Evolutionary conservation across 2,888 invertebrate genomes (phyloP).

Genomic region (Ophioninae sp.): DNA sequence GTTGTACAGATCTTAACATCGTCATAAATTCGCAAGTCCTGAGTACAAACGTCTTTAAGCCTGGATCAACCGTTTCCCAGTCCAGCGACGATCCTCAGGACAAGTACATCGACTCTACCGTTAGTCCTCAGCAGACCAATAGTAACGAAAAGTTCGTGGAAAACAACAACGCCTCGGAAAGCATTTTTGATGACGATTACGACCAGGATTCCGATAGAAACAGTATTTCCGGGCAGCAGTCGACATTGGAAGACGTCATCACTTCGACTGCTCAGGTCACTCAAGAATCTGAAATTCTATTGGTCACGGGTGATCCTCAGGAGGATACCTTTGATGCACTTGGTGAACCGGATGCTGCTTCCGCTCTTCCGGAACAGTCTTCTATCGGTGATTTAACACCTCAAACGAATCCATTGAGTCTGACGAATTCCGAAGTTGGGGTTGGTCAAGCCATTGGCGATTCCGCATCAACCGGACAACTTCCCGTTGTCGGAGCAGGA

Average conservation of each 20-base stretch:
- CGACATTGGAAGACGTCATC: slow-evolving; percentile 28
- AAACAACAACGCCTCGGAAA: slow-evolving; percentile 15
- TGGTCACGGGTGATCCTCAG: slow-evolving; percentile 48
- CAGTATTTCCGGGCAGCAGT: slow-evolving; percentile 19
- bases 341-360: slow-evolving; percentile 20
- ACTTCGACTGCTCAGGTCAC: slow-evolving; percentile 51
- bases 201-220: slow-evolving; percentile 48
- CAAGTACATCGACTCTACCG: slow-evolving; percentile 49
- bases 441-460: slow-evolving; percentile 61
- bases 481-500: slow-evolving; percentile 30
- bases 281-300: slow-evolving; percentile 50
- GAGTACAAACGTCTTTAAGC: slow-evolving; percentile 82
- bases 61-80: slow-evolving; percentile 44
- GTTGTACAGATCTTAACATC: slow-evolving; percentile 87
- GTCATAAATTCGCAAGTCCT: slow-evolving; percentile 87
- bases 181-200: not conserved
- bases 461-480: slow-evolving; percentile 23
- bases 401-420: slow-evolving; percentile 3
- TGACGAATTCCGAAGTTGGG: slow-evolving; percentile 30
- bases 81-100: slow-evolving; percentile 48
- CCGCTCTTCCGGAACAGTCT: slow-evolving; percentile 20
- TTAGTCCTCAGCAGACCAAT: not conserved
- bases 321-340: slow-evolving; percentile 46
- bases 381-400: slow-evolving; percentile 13
- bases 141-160: not conserved